Percentiles rank a stretch among this genome's conserved stretches.
Conservation (phyloP, 2,113 vertebrate genomes). For the Strix aluco region DNA sequence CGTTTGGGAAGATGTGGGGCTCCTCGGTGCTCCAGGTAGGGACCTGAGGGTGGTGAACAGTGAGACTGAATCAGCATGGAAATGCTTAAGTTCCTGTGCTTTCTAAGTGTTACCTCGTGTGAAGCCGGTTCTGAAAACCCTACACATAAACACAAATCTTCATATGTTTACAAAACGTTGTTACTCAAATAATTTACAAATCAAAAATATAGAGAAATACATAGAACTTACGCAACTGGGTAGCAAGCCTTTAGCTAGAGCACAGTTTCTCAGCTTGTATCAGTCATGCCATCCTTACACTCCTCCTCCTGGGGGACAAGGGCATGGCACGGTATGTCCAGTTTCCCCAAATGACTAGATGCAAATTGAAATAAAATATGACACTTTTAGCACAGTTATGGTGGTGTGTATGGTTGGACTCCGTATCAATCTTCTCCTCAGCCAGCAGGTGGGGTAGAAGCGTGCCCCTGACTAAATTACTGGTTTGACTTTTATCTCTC, state of each 20-base stretch:
- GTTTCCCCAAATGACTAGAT: background rate
- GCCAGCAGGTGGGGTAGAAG: background rate
- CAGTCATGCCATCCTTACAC: fast-evolving
- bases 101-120: background rate
- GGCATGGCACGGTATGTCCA: fast-evolving
- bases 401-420: background rate
- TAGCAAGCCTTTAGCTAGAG: background rate
- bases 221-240: fast-evolving
- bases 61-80: fast-evolving
- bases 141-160: fast-evolving
- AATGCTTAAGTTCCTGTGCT: fast-evolving
- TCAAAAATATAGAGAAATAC: background rate
- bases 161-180: fast-evolving
- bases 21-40: fast-evolving
- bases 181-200: background rate
- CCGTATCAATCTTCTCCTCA: background rate
- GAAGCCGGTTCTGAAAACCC: background rate
- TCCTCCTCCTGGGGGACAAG: too few species aligned
- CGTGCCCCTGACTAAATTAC: background rate
- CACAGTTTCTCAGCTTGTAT: background rate
- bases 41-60: too few species aligned
- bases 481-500: background rate
- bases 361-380: background rate
- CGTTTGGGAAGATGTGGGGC: background rate
- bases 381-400: background rate